Evolutionary conservation across 2,797 vertebrate genomes (phyloP).

Genomic region (Acridotheres tristis): DNA sequence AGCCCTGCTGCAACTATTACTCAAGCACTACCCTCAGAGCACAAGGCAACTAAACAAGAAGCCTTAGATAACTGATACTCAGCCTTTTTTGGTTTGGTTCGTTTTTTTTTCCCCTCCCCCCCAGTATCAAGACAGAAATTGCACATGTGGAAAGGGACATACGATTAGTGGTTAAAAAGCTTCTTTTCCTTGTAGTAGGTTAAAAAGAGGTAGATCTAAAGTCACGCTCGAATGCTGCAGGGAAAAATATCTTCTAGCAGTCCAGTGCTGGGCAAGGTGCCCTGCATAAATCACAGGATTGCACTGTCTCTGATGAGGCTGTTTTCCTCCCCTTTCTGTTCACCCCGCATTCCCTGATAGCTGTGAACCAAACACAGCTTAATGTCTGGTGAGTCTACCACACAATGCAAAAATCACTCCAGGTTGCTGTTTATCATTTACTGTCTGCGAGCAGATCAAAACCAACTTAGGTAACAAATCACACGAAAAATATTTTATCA

Average conservation of each 20-base stretch:
- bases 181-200: background rate
- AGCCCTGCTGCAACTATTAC: background rate
- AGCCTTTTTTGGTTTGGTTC: background rate
- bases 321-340: constrained; percentile 4
- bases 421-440: background rate
- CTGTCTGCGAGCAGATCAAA: background rate
- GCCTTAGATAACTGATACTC: background rate
- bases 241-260: background rate
- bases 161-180: background rate
- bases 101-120: too few relatives aligned
- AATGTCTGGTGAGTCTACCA: background rate
- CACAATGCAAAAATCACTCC: background rate
- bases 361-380: background rate
- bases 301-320: background rate
- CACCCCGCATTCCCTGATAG: background rate
- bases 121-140: background rate
- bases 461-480: background rate
- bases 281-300: constrained; percentile 40
- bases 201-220: background rate
- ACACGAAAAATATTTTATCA: background rate
- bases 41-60: background rate
- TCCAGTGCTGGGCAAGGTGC: constrained; percentile 5
- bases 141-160: background rate
- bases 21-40: background rate
- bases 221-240: background rate